Conservation (phyloP, 1,140 invertebrate species). For the Parapsyche elsis region DNA sequence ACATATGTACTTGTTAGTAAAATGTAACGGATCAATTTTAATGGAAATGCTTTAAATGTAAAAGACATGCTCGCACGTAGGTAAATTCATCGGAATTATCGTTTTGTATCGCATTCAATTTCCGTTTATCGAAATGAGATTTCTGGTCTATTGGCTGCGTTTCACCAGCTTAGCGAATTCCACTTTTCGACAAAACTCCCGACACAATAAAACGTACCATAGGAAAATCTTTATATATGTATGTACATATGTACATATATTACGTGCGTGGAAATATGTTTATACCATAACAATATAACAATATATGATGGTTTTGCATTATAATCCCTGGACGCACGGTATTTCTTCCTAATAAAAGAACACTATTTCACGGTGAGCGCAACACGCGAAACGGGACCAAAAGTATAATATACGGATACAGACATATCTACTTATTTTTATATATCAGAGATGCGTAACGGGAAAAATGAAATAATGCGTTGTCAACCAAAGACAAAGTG, state of each 20-base stretch:
- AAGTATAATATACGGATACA: conserved; percentile 39
- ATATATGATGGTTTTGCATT: background rate
- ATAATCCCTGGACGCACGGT: background rate
- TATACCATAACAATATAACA: too few relatives aligned
- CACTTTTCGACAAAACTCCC: background rate
- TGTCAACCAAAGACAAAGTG: conserved; percentile 48
- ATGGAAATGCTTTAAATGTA: too few relatives aligned
- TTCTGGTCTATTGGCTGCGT: conserved; percentile 49
- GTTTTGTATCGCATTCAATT: conserved; percentile 47
- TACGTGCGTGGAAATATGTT: too few relatives aligned
- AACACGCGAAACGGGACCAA: conserved; percentile 16
- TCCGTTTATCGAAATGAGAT: conserved; percentile 49
- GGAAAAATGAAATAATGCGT: conserved; percentile 40
- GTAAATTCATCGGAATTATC: conserved; percentile 36
- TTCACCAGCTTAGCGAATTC: conserved; percentile 28
- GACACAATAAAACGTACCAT: background rate
- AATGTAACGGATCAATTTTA: too few relatives aligned
- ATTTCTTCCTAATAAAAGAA: background rate
- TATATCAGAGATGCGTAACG: background rate
- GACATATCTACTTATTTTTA: too few relatives aligned
- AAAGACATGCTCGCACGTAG: background rate
- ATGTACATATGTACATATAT: background rate
- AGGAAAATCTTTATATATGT: background rate
- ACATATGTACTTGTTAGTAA: too few relatives aligned
- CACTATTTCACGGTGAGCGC: conserved; percentile 30